Conservation (phyloP, 2,888 invertebrate genomes). For the Orchesellides sinensis region DNA sequence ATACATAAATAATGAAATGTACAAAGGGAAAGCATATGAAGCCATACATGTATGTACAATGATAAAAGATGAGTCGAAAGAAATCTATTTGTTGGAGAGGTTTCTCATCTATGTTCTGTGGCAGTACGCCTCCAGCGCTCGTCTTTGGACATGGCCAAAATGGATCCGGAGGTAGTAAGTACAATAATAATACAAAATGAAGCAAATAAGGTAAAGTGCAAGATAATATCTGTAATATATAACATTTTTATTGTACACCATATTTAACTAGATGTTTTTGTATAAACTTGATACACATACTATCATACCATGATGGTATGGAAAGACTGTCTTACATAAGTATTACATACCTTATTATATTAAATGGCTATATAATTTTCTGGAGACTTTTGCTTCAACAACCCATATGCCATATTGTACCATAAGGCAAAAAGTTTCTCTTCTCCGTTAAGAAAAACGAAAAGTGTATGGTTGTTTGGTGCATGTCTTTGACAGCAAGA, state of each 20-base stretch:
- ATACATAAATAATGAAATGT: not conserved
- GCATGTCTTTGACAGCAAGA: conserved; percentile 37
- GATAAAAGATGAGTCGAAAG: conserved; percentile 49
- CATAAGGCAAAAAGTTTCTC: too few relatives aligned
- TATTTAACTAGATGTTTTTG: not conserved
- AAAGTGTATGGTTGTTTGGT: conserved; percentile 35
- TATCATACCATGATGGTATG: too few relatives aligned
- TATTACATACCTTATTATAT: too few relatives aligned
- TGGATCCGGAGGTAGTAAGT: conserved; percentile 25
- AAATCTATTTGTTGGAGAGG: too few relatives aligned
- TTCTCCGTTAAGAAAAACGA: conserved; percentile 7
- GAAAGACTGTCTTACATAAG: too few relatives aligned
- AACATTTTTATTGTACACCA: conserved; percentile 14
- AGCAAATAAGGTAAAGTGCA: too few relatives aligned
- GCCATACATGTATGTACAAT: conserved; percentile 21
- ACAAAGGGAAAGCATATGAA: not conserved
- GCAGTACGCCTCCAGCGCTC: not conserved
- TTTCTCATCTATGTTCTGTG: conserved; percentile 20
- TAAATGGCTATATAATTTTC: too few relatives aligned
- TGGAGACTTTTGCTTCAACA: too few relatives aligned
- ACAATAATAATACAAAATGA: not conserved
- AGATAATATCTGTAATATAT: conserved; percentile 13
- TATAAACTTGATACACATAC: too few relatives aligned
- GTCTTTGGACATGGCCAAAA: conserved; percentile 29
- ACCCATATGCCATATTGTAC: too few relatives aligned